A percentile compares a stretch with the other conserved stretches of the same genome.
Conservation (phyloP, 2,113 vertebrate genomes). For the Poeciliopsis prolifica region DNA sequence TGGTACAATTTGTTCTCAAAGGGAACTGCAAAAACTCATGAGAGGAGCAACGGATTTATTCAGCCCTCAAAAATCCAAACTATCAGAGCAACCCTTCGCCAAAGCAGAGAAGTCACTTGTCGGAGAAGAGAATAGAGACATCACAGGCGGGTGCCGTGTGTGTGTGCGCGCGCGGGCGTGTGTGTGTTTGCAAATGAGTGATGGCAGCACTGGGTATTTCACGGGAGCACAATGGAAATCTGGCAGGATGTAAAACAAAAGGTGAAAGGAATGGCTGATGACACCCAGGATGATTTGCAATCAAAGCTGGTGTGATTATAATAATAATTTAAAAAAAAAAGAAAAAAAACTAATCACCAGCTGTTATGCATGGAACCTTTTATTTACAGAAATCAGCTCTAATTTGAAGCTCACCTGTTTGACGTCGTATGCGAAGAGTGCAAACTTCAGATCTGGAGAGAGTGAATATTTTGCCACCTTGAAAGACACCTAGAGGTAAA, state of each 20-base stretch:
- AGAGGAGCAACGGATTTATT: background rate
- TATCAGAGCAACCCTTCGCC: background rate
- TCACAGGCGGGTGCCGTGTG: slow-evolving; percentile 3
- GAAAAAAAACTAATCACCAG: background rate
- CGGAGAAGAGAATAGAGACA: slow-evolving; percentile 11
- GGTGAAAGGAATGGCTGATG: background rate
- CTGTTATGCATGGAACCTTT: background rate
- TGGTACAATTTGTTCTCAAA: slow-evolving; percentile 15
- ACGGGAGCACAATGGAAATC: slow-evolving; percentile 21
- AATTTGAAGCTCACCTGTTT: slow-evolving; percentile 84
- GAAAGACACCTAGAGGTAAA: slow-evolving; percentile 85
- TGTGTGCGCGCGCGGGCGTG: slow-evolving; percentile 7
- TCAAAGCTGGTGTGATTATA: background rate
- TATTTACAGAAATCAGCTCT: background rate
- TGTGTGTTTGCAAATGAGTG: slow-evolving; percentile 13
- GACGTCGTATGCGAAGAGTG: slow-evolving; percentile 94
- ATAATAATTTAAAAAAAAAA: background rate
- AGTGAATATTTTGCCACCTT: slow-evolving; percentile 92
- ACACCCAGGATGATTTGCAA: slow-evolving; percentile 4
- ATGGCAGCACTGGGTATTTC: background rate
- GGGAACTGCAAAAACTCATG: background rate
- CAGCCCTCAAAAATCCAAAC: slow-evolving; percentile 7
- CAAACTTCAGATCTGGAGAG: slow-evolving; percentile 92
- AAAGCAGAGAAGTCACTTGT: background rate
- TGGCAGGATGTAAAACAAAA: slow-evolving; percentile 33